A percentile compares a stretch with the other conserved stretches of the same genome.
Conservation (phyloP, 1,140 invertebrate genomes). For the Bombus sibiricus region DNA sequence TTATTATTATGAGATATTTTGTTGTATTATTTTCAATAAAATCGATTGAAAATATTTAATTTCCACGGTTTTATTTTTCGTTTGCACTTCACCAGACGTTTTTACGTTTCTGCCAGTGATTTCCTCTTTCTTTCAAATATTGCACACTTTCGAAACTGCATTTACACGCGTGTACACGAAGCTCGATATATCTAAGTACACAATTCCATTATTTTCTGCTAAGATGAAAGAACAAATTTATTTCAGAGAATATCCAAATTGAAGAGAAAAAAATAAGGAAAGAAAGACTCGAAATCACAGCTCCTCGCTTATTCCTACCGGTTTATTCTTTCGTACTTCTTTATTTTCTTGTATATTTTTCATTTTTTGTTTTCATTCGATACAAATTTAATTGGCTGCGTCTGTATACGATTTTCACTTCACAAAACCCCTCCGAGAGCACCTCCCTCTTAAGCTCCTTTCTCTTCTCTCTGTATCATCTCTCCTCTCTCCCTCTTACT, state of each 20-base stretch:
- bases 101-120: slow-evolving; percentile 33
- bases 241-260: no score
- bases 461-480: slow-evolving; percentile 58
- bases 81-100: slow-evolving; percentile 50
- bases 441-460: slow-evolving; percentile 65
- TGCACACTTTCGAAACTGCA: not conserved
- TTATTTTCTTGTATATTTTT: not conserved
- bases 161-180: not conserved
- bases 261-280: not conserved
- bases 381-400: slow-evolving; percentile 50
- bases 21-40: slow-evolving; percentile 84
- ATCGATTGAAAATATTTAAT: slow-evolving; percentile 81
- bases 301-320: slow-evolving; percentile 18
- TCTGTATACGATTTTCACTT: slow-evolving; percentile 69
- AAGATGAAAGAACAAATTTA: not conserved
- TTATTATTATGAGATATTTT: slow-evolving; percentile 82
- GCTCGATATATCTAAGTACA: not conserved
- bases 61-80: slow-evolving; percentile 57
- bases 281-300: slow-evolving; percentile 43
- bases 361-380: not conserved
- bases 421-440: slow-evolving; percentile 50
- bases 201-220: not conserved
- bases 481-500: slow-evolving; percentile 61
- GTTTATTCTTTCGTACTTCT: slow-evolving; percentile 9
- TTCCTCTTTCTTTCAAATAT: slow-evolving; percentile 40